Evolutionary conservation across 2,113 vertebrate species (phyloP).

Genomic region (Glaucidium brasilianum): DNA sequence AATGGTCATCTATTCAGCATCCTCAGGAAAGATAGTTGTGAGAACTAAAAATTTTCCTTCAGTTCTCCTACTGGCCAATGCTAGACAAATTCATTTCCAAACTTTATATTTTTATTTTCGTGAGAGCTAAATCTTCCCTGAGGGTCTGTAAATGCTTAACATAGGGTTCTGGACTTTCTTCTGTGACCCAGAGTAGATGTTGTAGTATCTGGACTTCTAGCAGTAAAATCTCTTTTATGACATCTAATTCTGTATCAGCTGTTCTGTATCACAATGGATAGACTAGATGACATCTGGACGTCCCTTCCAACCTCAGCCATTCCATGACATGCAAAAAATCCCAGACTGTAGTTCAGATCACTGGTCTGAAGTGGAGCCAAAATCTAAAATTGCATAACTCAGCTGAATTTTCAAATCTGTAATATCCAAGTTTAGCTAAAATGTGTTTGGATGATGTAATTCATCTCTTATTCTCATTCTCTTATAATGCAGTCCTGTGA

Average conservation of each 20-base stretch:
- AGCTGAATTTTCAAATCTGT: background rate
- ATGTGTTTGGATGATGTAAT: background rate
- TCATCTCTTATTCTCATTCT: background rate
- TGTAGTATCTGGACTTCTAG: background rate
- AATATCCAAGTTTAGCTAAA: background rate
- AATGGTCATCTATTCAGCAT: background rate
- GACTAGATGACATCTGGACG: background rate
- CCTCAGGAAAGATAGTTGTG: background rate
- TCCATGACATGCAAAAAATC: background rate
- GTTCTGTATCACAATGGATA: background rate
- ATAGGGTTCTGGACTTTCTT: background rate
- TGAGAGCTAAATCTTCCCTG: background rate
- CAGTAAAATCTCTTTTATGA: background rate
- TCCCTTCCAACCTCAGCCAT: background rate
- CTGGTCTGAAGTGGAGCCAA: background rate
- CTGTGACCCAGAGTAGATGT: background rate
- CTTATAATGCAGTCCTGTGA: accelerated
- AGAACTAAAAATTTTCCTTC: background rate
- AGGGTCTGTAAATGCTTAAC: background rate
- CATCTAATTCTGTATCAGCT: background rate
- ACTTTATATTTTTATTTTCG: background rate
- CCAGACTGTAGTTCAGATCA: background rate
- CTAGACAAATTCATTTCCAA: background rate
- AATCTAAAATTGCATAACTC: background rate
- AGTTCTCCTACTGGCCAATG: background rate